Evolutionary conservation across 2,797 vertebrate genomes (phyloP).

Genomic region (Rhadinocentrus ornatus): DNA sequence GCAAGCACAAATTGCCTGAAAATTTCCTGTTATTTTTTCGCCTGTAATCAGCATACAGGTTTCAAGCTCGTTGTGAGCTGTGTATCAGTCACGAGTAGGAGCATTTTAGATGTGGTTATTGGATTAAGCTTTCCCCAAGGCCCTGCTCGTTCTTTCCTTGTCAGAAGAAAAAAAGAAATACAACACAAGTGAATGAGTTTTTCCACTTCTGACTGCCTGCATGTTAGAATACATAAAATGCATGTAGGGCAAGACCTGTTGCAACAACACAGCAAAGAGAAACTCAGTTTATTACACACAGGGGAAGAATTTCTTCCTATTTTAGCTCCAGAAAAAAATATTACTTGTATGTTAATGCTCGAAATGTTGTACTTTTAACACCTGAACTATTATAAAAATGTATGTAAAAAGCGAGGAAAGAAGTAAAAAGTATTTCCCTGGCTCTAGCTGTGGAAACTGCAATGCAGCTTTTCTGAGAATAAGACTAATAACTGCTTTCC

Average conservation of each 20-base stretch:
- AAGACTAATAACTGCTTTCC: conserved; percentile 32
- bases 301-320: not conserved
- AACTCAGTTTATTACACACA: not conserved
- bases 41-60: not conserved
- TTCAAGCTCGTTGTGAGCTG: not conserved
- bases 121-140: not conserved
- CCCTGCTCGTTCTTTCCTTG: not conserved
- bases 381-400: not conserved
- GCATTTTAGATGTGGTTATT: not conserved
- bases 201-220: not conserved
- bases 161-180: not conserved
- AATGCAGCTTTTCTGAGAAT: conserved; percentile 19
- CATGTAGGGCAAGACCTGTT: not conserved
- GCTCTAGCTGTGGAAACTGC: conserved; percentile 32
- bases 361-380: conserved; percentile 5
- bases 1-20: not conserved
- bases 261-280: not conserved
- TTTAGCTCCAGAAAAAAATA: not conserved
- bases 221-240: not conserved
- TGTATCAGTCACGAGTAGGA: not conserved
- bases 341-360: not conserved
- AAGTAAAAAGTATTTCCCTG: conserved; percentile 11
- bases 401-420: not conserved
- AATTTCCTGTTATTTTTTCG: not conserved
- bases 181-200: not conserved